phyloP scores from a whole-genome alignment of 1,140 invertebrate genomes.

The Pissodes strobi region DNA sequence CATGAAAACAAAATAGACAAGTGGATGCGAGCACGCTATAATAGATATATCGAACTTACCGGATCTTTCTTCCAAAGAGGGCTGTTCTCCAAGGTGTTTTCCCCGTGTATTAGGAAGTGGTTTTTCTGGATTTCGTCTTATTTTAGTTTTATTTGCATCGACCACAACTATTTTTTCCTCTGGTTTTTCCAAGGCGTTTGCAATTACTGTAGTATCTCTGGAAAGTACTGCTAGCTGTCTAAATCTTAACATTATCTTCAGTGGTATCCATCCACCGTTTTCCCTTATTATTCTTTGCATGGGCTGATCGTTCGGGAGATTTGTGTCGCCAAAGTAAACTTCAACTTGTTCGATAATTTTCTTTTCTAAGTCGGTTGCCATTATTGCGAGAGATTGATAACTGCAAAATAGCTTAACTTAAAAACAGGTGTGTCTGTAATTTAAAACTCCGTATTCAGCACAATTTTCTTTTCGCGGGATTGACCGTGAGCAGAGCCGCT shows the following conservation, averaged over 20 bases:
- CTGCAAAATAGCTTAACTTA: too few species aligned
- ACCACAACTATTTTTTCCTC: slow-evolving; percentile 75
- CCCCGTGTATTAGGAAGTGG: too few species aligned
- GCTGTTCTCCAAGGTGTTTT: too few species aligned
- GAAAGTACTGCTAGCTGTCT: slow-evolving; percentile 80
- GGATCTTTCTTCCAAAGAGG: too few species aligned
- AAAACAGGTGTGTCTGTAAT: too few species aligned
- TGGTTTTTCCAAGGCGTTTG: slow-evolving; percentile 75
- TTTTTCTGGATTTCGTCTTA: slow-evolving; percentile 75
- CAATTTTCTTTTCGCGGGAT: too few species aligned
- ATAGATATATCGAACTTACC: too few species aligned
- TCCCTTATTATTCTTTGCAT: slow-evolving; percentile 79
- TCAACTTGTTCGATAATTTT: slow-evolving; percentile 68
- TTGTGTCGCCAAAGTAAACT: slow-evolving; percentile 80
- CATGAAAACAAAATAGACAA: too few species aligned
- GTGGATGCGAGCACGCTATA: too few species aligned
- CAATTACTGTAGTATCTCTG: slow-evolving; percentile 71
- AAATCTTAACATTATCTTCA: slow-evolving; percentile 85
- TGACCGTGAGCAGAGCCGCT: too few species aligned
- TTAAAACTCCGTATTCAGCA: too few species aligned
- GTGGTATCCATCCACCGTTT: slow-evolving; percentile 87
- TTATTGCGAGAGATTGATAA: too few species aligned
- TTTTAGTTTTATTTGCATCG: slow-evolving; percentile 80
- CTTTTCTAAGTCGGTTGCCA: slow-evolving; percentile 59
- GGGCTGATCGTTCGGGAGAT: slow-evolving; percentile 89